Conservation (phyloP, 2,113 vertebrate species). For the Hippopotamus amphibius region DNA sequence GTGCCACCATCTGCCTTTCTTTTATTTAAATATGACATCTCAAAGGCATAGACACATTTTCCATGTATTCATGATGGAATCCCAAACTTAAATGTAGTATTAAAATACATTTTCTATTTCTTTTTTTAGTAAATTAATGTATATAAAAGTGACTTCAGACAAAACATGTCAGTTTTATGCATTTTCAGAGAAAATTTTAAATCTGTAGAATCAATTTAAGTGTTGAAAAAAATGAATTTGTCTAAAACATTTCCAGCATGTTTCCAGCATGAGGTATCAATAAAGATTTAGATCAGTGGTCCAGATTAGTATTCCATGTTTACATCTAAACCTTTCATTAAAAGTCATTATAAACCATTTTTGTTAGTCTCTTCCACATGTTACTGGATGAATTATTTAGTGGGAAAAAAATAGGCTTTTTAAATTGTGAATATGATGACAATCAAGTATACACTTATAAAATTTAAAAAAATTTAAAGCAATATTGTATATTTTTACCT, state of each 20-base stretch:
- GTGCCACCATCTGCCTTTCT: not conserved
- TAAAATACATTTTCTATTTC: slow-evolving; percentile 57
- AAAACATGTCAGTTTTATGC: slow-evolving; percentile 62
- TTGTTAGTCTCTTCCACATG: slow-evolving; percentile 74
- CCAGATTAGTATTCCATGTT: slow-evolving; percentile 66
- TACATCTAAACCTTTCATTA: slow-evolving; percentile 49
- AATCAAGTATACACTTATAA: slow-evolving; percentile 78
- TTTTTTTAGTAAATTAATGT: slow-evolving; percentile 66
- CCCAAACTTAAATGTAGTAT: slow-evolving; percentile 25
- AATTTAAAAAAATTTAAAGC: slow-evolving; percentile 82
- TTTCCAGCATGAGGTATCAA: slow-evolving; percentile 62
- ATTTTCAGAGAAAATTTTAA: slow-evolving; percentile 69
- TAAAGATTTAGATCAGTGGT: slow-evolving; percentile 52
- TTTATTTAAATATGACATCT: slow-evolving; percentile 48
- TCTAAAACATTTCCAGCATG: slow-evolving; percentile 73
- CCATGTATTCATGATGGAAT: slow-evolving; percentile 49
- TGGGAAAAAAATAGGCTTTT: slow-evolving; percentile 29
- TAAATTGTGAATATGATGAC: slow-evolving; percentile 79
- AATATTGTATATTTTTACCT: slow-evolving; percentile 83
- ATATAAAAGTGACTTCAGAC: slow-evolving; percentile 54
- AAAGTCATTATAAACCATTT: slow-evolving; percentile 74
- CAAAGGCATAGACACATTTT: slow-evolving; percentile 34
- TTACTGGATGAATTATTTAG: slow-evolving; percentile 68
- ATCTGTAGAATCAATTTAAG: slow-evolving; percentile 18
- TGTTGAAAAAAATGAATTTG: slow-evolving; percentile 13